Conservation (phyloP, 1,140 invertebrate species). For the Caenorhabditis latens region DNA sequence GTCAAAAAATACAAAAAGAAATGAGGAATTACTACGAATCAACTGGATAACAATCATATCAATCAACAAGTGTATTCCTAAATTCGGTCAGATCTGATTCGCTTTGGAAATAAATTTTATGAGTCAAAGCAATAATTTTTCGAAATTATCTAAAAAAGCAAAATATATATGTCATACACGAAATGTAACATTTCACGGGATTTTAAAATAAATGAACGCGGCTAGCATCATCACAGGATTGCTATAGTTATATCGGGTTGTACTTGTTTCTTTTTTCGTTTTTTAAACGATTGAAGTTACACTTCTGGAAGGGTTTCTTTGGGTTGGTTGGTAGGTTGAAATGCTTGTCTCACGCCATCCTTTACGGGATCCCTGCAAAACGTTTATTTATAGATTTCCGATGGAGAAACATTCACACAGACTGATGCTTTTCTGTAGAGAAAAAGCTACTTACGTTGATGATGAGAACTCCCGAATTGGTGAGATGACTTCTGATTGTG, state of each 20-base stretch:
- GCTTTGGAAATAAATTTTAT: no score
- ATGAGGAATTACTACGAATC: no score
- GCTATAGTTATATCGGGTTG: slow-evolving; percentile 7
- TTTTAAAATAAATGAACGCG: not conserved
- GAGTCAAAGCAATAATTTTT: no score
- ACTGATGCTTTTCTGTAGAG: not conserved
- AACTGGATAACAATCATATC: no score
- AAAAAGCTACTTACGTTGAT: slow-evolving; percentile 61
- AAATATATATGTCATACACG: no score
- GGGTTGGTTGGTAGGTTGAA: slow-evolving; percentile 31
- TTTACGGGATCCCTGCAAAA: slow-evolving; percentile 65
- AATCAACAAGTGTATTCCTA: no score
- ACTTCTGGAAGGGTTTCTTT: slow-evolving; percentile 30
- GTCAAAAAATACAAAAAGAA: no score
- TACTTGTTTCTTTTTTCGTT: not conserved
- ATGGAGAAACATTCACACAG: no score
- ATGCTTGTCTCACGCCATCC: slow-evolving; percentile 68
- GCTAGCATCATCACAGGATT: slow-evolving; percentile 40
- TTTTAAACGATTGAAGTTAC: slow-evolving; percentile 42
- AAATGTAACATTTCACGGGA: not conserved
- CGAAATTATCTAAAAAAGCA: no score
- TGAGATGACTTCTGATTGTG: slow-evolving; percentile 66
- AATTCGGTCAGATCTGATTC: no score
- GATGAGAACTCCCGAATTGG: slow-evolving; percentile 65
- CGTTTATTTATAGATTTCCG: not conserved